Percentiles rank a stretch among this genome's conserved stretches.
Evolutionary conservation across 2,888 invertebrate genomes (phyloP).

Genomic region (Aelia acuminata): DNA sequence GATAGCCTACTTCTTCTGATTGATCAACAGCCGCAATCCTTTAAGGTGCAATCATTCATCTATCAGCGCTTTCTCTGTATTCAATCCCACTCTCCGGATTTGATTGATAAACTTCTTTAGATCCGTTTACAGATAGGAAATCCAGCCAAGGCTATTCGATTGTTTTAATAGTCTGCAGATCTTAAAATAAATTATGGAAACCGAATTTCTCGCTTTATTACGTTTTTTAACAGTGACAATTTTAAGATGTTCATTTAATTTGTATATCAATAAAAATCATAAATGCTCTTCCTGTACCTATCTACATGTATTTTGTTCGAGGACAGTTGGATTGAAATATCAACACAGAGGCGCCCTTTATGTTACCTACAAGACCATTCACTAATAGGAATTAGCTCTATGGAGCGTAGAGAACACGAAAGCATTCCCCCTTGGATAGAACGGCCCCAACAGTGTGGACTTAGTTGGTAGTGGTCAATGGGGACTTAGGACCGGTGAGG

Average conservation of each 20-base stretch:
- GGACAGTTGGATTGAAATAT: too few species aligned
- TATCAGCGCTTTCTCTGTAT: background rate
- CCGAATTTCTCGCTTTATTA: too few species aligned
- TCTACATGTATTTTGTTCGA: too few species aligned
- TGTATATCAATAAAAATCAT: too few species aligned
- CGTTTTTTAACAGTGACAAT: too few species aligned
- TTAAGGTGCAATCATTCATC: slow-evolving; percentile 6
- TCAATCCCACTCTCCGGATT: background rate
- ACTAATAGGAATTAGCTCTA: background rate
- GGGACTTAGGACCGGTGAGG: background rate
- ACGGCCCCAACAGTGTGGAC: background rate
- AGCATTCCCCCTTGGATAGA: too few species aligned
- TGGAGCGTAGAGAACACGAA: background rate
- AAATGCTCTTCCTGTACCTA: too few species aligned
- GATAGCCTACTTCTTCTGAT: background rate
- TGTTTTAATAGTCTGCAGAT: too few species aligned
- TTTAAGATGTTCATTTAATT: too few species aligned
- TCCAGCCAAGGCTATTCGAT: too few species aligned
- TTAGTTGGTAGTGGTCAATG: background rate
- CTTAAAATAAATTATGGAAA: too few species aligned
- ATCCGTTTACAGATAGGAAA: too few species aligned
- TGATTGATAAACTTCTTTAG: background rate
- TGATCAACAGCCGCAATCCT: background rate
- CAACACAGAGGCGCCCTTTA: background rate
- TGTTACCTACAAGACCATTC: background rate